Evolutionary conservation across 2,888 invertebrate species (phyloP).

Genomic region (Tuta absoluta): DNA sequence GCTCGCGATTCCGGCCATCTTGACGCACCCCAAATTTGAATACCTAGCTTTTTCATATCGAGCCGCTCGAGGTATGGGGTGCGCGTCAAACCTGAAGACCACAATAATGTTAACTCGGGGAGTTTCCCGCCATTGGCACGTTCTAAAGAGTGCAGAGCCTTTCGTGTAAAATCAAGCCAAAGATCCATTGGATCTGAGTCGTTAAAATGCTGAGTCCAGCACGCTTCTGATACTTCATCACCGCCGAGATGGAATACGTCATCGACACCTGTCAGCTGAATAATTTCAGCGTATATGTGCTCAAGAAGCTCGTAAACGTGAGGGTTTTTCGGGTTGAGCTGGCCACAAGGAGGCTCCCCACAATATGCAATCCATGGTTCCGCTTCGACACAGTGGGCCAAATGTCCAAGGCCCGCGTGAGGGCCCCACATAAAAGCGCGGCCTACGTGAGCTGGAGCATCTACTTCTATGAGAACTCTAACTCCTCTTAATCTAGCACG

Average conservation of each 20-base stretch:
- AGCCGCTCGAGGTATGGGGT: conserved; percentile 84
- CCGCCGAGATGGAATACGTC: conserved; percentile 93
- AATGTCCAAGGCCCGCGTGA: conserved; percentile 86
- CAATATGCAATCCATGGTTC: conserved; percentile 90
- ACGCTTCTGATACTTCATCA: conserved; percentile 90
- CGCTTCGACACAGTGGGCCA: conserved; percentile 90
- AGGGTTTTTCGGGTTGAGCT: conserved; percentile 90
- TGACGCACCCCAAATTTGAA: conserved; percentile 86
- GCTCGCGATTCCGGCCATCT: conserved; percentile 90
- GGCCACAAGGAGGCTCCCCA: conserved; percentile 93
- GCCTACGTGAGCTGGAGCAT: conserved; percentile 94
- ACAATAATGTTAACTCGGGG: conserved; percentile 83
- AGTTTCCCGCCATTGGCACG: conserved; percentile 82
- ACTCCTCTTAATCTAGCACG: conserved; percentile 92
- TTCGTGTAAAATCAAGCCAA: conserved; percentile 89
- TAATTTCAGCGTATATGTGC: conserved; percentile 87
- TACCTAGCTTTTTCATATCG: conserved; percentile 79
- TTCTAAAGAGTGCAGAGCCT: conserved; percentile 82
- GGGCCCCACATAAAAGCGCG: conserved; percentile 93
- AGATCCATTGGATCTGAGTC: conserved; percentile 88
- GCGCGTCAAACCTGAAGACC: conserved; percentile 90
- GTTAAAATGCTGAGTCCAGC: conserved; percentile 88
- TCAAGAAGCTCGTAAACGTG: conserved; percentile 87
- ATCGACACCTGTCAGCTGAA: conserved; percentile 87
- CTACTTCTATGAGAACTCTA: conserved; percentile 93